These are phyloP conservation scores for Scaptomyza tumidula DNA, from an alignment of 2,888 invertebrate genomes.

Conservation along the genomic window DNA sequence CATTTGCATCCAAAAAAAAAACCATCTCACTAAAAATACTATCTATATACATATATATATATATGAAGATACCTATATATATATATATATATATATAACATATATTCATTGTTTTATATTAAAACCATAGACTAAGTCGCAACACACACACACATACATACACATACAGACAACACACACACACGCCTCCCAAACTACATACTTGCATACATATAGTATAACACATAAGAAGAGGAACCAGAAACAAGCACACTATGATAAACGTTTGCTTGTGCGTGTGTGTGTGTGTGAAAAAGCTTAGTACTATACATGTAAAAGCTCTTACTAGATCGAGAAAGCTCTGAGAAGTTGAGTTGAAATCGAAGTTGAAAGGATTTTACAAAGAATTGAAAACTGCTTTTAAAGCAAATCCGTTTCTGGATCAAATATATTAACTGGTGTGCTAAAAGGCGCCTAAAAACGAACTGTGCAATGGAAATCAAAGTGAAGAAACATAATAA, in stretches of 20 bases:
- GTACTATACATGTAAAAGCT: neutral
- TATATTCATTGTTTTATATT: conserved; percentile 73
- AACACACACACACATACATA: conserved; percentile 23
- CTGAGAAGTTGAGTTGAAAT: neutral
- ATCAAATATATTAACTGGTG: neutral
- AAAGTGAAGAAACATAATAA: neutral
- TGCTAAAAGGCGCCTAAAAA: conserved; percentile 2
- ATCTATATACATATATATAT: neutral
- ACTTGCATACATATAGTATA: conserved; percentile 29
- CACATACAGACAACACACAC: neutral
- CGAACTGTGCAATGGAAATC: conserved; percentile 11
- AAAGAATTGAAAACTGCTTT: too few species aligned
- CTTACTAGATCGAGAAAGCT: neutral
- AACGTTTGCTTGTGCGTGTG: neutral
- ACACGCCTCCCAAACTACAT: conserved; percentile 16
- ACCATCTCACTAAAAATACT: conserved; percentile 10
- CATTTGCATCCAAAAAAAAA: neutral
- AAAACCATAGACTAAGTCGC: conserved; percentile 66
- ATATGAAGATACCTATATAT: conserved; percentile 13
- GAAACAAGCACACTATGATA: conserved; percentile 3
- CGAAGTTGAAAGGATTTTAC: too few species aligned
- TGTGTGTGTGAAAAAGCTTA: neutral
- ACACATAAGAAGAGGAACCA: conserved; percentile 11
- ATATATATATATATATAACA: neutral
- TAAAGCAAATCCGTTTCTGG: too few species aligned